Evolutionary conservation across 2,888 invertebrate genomes (phyloP).

Genomic region (Campaea margaritaria): DNA sequence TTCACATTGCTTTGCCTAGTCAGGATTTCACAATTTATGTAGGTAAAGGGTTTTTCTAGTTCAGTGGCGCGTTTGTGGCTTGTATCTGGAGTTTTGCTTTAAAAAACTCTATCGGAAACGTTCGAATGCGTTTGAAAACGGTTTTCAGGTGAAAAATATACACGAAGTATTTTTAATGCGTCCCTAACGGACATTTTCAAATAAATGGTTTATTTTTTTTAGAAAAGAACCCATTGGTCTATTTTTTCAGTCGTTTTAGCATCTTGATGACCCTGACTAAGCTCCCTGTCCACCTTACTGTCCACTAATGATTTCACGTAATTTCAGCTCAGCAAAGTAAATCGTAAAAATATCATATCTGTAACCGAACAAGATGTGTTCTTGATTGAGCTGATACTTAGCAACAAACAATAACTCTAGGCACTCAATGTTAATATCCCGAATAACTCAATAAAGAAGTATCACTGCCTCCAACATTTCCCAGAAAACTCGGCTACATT

Average conservation of each 20-base stretch:
- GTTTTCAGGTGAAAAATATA: background rate
- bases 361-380: too few relatives aligned
- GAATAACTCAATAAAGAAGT: slow-evolving; percentile 6
- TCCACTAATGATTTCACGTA: too few relatives aligned
- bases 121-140: background rate
- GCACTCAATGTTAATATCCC: background rate
- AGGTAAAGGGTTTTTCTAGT: slow-evolving; percentile 27
- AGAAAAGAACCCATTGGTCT: too few relatives aligned
- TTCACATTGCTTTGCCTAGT: slow-evolving; percentile 26
- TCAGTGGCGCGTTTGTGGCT: slow-evolving; percentile 16
- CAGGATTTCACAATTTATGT: slow-evolving; percentile 28
- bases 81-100: background rate
- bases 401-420: background rate
- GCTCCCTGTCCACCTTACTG: too few relatives aligned
- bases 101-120: background rate
- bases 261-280: too few relatives aligned
- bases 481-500: slow-evolving; percentile 35
- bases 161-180: too few relatives aligned
- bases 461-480: slow-evolving; percentile 20
- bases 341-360: too few relatives aligned
- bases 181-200: too few relatives aligned
- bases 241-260: too few relatives aligned
- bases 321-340: too few relatives aligned
- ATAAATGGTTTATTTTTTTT: too few relatives aligned
- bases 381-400: too few relatives aligned